Evolutionary conservation across 2,888 invertebrate species (phyloP), one percentile per base, ranked within the genome.

Genomic region (Hyalella azteca): DNA sequence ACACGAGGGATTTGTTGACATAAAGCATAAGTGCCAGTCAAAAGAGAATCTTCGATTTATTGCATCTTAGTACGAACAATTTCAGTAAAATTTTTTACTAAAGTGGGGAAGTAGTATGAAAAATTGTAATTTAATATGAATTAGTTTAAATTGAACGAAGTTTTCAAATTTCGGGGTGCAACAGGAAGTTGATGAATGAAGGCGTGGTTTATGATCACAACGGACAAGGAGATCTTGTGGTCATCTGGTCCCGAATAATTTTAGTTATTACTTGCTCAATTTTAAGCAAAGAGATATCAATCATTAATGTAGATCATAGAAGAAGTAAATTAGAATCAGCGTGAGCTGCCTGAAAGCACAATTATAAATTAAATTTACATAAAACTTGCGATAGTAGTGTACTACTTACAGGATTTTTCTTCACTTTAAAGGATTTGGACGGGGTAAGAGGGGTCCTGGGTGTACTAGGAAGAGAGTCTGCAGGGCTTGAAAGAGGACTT

Each of bases 361-460:
- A n/a, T n/a, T n/a, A n/a, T n/a, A n/a, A n/a, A n/a, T n/a, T n/a
- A n/a, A n/a, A n/a, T n/a, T n/a, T n/a, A n/a, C n/a, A n/a, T n/a
- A n/a, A n/a, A n/a, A n/a, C n/a, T n/a, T n/a, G n/a, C n/a, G n/a
- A n/a, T n/a, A n/a, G n/a, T n/a, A n/a, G n/a, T 1, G 0, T 45
- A 2, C 1, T 22, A 54, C 83, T 78, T 78, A 83, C 83, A 54
- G 83, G 83, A 48, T 83, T 83, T 41, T 83, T 83, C 73, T 83
- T 83, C 45, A 83, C 83, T 78, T 83, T 83, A 77, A 83, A 81
- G 60, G 80, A 81, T n/a, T 81, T 73, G 22, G 79, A 76, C 2
- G 83, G 83, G n/a, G 81, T 81, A 76, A 81, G 73, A 4, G 79
- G 73, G 40, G 75, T 75, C 22, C 26, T 75, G n/a, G 45, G 75